Base-by-base conservation (phyloP, 2,113 vertebrate species). In the Erinaceus europaeus region DNA sequence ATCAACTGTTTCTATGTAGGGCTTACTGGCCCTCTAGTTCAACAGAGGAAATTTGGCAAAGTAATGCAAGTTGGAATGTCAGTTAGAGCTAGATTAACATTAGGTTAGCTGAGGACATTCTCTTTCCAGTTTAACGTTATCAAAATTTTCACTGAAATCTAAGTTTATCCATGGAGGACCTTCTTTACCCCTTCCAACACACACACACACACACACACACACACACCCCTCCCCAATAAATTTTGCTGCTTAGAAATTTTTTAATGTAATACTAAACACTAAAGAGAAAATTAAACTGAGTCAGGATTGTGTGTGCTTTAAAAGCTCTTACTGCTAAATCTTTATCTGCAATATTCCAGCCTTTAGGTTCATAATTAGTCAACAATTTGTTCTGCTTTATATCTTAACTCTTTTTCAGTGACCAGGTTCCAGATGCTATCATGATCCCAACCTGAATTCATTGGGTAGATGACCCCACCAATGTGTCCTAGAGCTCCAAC, bases 101-200 rank as follows among this genome's bases (percentile, higher is more conserved):
- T 46, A n/a, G 81, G 85, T 80, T 91, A 93, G 92, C 25, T 21
- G 79, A 93, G 25, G 91, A 38, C 23, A 93, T 62, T 34, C 32
- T 36, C 7, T 69, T 53, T 57, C 32, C 57, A 57, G 34, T 15
- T 48, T 8, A 10, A 5, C 20, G 50, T 44, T 82, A 78, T 53
- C 23, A 84, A 48, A 44, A 44, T 79, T 7, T 38, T 84, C 62
- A 38, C 89, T 90, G 73, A 85, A 91, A 55, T 46, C 80, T 12
- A 48, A 3, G 4, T 10, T 53, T 46, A 50, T 57, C 18, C 53
- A 68, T 34, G 79, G 55, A 42, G 52, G 55, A 15, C 18, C 5
- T 9, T 25, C 20, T 1, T 1, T 1, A 8, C 4, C 9, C 11
- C 9, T 3, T 6, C 10, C 6, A 11, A 20, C 3, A 5, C 7